Conservation (phyloP, 2,113 vertebrate genomes). For the Oriolus oriolus region DNA sequence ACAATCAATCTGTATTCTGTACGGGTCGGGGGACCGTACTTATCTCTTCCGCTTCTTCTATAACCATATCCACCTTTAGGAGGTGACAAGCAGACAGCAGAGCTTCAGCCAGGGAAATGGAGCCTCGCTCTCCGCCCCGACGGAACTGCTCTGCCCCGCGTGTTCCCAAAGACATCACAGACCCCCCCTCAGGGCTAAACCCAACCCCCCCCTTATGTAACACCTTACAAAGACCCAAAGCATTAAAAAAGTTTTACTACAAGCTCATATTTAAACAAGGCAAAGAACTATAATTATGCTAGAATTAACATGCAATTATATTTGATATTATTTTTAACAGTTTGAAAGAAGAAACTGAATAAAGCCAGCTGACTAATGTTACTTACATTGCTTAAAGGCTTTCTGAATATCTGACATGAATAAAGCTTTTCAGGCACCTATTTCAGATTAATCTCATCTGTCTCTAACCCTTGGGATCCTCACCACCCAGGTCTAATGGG, state of each 20-base stretch:
- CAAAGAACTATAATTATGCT: slow-evolving; percentile 1
- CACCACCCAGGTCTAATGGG: slow-evolving; percentile 95
- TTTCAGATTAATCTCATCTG: slow-evolving; percentile 92
- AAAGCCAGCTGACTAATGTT: slow-evolving; percentile 68
- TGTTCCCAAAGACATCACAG: neutral
- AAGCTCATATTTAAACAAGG: slow-evolving; percentile 10
- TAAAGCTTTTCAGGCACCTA: slow-evolving; percentile 90
- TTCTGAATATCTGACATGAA: slow-evolving; percentile 74
- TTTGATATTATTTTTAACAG: slow-evolving; percentile 40
- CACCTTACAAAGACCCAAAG: neutral
- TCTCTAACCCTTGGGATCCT: slow-evolving; percentile 94
- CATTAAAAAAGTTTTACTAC: neutral
- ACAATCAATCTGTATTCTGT: slow-evolving; percentile 98
- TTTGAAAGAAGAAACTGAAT: slow-evolving; percentile 66
- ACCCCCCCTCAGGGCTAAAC: neutral
- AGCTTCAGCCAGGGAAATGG: slow-evolving; percentile 69
- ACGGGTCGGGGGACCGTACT: slow-evolving; percentile 92
- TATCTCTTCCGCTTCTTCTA: slow-evolving; percentile 92
- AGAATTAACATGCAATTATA: slow-evolving; percentile 67
- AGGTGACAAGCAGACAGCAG: slow-evolving; percentile 80
- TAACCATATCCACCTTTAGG: slow-evolving; percentile 90
- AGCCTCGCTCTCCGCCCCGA: slow-evolving; percentile 11
- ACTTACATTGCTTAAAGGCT: slow-evolving; percentile 83
- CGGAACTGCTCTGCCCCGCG: slow-evolving; percentile 5
- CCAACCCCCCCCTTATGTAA: neutral